Evolutionary conservation across 2,888 invertebrate species (phyloP).

Genomic region (Drosophila seclusa): DNA sequence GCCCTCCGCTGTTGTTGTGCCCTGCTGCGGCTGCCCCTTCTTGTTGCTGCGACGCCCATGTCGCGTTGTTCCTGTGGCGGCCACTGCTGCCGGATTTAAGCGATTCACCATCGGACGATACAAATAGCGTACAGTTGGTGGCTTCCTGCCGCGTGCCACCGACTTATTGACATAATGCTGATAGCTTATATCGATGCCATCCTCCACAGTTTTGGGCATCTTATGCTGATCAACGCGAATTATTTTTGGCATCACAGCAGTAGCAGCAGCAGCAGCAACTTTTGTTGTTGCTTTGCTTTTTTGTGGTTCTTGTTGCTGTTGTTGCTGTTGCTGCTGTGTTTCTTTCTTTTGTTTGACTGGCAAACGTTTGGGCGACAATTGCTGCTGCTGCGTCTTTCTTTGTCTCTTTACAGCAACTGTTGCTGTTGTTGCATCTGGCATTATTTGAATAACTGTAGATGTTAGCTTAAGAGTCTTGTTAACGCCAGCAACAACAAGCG

Average conservation of each 20-base stretch:
- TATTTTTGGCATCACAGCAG: constrained; percentile 44
- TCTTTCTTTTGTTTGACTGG: background rate
- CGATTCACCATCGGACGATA: constrained; percentile 68
- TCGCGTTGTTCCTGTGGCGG: constrained; percentile 4
- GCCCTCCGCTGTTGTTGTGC: constrained; percentile 5
- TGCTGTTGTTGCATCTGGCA: constrained; percentile 7
- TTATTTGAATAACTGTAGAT: constrained; percentile 60
- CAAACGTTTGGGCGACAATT: constrained; percentile 2
- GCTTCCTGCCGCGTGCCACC: constrained; percentile 53
- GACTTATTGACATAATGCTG: constrained; percentile 62
- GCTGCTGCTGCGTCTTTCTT: background rate
- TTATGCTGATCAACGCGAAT: constrained; percentile 59
- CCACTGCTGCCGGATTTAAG: constrained; percentile 30
- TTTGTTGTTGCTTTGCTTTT: background rate
- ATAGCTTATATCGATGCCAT: constrained; percentile 70
- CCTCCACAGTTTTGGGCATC: constrained; percentile 63
- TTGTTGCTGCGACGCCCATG: constrained; percentile 31
- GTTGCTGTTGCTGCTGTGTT: constrained; percentile 6
- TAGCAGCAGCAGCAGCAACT: background rate
- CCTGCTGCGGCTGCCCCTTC: background rate
- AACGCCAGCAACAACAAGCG: background rate
- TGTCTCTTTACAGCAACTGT: background rate
- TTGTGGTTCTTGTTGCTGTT: background rate
- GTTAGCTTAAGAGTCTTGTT: constrained; percentile 60
- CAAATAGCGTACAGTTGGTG: constrained; percentile 60